Evolutionary conservation across 1,140 invertebrate genomes (phyloP).

Genomic region (Chironomus striatipennis): DNA sequence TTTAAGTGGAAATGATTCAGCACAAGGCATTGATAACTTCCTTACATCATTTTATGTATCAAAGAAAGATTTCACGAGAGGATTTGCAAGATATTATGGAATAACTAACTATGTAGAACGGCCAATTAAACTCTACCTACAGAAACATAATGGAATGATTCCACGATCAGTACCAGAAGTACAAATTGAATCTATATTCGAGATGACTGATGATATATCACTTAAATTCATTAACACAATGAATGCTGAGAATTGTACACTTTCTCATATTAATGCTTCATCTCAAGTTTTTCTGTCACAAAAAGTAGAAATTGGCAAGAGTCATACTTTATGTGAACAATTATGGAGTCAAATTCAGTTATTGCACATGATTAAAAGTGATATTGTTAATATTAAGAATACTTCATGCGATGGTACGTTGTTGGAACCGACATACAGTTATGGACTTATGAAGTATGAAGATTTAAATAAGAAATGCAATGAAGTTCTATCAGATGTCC

Average conservation of each 20-base stretch:
- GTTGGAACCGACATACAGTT: conserved; percentile 26
- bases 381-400: conserved; percentile 31
- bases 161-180: conserved; percentile 27
- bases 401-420: neutral
- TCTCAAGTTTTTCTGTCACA: conserved; percentile 32
- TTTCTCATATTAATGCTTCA: conserved; percentile 32
- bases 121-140: neutral
- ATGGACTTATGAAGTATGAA: conserved; percentile 32
- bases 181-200: conserved; percentile 34
- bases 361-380: conserved; percentile 34
- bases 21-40: conserved; percentile 29
- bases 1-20: conserved; percentile 33
- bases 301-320: conserved; percentile 32
- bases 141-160: neutral
- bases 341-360: conserved; percentile 36
- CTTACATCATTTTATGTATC: conserved; percentile 32
- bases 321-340: conserved; percentile 31
- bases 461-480: conserved; percentile 34
- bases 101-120: conserved; percentile 27
- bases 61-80: conserved; percentile 30
- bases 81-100: conserved; percentile 32
- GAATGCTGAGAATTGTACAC: conserved; percentile 27
- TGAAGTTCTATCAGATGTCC: conserved; percentile 34
- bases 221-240: conserved; percentile 32
- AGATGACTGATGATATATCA: conserved; percentile 33